Evolutionary conservation across 2,797 vertebrate species (phyloP), one percentile per base, ranked within the genome.

Genomic region (Helostoma temminkii): DNA sequence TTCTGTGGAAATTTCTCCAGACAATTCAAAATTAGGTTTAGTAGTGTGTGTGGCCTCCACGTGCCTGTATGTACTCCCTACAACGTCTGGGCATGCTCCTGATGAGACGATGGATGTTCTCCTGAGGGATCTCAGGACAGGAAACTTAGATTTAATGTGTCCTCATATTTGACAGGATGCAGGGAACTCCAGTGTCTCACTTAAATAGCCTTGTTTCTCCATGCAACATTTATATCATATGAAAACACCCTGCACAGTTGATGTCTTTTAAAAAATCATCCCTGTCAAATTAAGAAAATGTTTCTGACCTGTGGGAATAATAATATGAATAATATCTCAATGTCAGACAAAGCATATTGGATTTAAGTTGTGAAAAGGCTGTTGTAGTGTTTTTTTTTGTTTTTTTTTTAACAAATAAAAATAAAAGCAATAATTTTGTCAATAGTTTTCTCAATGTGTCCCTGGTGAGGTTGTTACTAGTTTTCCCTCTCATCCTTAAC

Each of bases 391-490:
- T n/a, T n/a, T n/a, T n/a, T n/a, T n/a, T n/a, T n/a, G n/a, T n/a
- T n/a, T n/a, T n/a, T n/a, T n/a, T n/a, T n/a, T n/a, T n/a, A n/a
- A n/a, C n/a, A n/a, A n/a, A n/a, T n/a, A n/a, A n/a, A n/a, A n/a
- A n/a, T n/a, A n/a, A n/a, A n/a, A n/a, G n/a, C n/a, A 59, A 69
- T 25, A 19, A 53, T 46, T 1, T 12, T 46, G 19, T 46, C 21
- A 39, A 24, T 74, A 47, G 52, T 56, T 69, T 21, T 46, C 28
- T 28, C 36, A 5, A 16, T 14, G 6, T 59, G 9, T 65, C 55
- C 47, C 24, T 4, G 0, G 64, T 60, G 68, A 79, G 55, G 41
- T 78, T 79, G 41, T 78, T 79, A 82, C 80, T 66, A 78, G 30
- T 71, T 82, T 73, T 57, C 53, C 46, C 22, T 61, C 42, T 62